phyloP scores from a whole-genome alignment of 2,888 invertebrate genomes.

The Conomelus anceps region DNA sequence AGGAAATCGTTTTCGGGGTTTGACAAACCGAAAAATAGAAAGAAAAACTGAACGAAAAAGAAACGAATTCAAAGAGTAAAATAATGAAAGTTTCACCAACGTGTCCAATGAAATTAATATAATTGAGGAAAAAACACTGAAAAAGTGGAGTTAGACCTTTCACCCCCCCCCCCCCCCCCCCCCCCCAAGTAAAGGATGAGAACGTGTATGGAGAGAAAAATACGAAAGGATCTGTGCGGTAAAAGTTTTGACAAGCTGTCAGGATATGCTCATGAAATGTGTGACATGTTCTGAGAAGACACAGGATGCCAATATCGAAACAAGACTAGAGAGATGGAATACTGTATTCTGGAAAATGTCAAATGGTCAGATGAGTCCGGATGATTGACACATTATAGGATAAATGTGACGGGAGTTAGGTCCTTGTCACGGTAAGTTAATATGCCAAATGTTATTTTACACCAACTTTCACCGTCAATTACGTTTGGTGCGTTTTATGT shows the following conservation, averaged over 20 bases:
- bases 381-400: not conserved
- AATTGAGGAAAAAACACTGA: too few species aligned
- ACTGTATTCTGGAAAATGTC: not conserved
- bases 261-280: not conserved
- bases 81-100: too few species aligned
- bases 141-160: too few species aligned
- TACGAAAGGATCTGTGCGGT: not conserved
- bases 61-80: too few species aligned
- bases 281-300: not conserved
- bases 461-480: not conserved
- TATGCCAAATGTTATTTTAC: not conserved
- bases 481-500: not conserved
- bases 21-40: too few species aligned
- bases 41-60: too few species aligned
- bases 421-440: not conserved
- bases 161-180: too few species aligned
- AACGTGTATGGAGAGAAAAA: not conserved
- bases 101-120: too few species aligned
- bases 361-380: not conserved
- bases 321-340: not conserved
- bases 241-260: not conserved
- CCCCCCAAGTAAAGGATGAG: too few species aligned
- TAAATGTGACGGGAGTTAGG: not conserved
- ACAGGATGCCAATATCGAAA: not conserved
- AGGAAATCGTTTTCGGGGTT: too few species aligned